These are phyloP conservation scores for Prolemur simus DNA, from an alignment of 2,113 vertebrate genomes.

Conservation along the genomic window DNA sequence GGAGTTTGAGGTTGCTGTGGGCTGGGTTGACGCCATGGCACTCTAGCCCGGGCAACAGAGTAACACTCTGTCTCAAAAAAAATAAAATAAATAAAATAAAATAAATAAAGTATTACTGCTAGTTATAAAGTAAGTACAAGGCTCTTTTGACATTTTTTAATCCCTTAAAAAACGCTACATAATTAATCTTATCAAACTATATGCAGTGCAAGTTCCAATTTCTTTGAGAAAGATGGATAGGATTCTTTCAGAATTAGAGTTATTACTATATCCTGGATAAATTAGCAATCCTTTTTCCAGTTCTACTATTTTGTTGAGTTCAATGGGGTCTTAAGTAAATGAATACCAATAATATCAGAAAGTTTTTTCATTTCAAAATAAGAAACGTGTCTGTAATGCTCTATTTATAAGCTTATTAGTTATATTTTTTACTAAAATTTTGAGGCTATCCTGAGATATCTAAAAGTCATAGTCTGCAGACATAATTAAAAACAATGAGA, in stretches of 20 bases:
- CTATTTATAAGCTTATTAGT: not conserved
- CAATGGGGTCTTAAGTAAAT: not conserved
- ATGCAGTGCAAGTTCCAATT: not conserved
- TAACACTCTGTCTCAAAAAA: no score
- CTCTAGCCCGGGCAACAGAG: no score
- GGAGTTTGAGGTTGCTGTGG: no score
- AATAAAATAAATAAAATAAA: no score
- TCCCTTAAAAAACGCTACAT: not conserved
- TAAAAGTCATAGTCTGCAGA: constrained; percentile 2
- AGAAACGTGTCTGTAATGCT: not conserved
- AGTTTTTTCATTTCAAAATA: constrained; percentile 9
- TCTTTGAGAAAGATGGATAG: not conserved
- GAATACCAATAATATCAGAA: not conserved
- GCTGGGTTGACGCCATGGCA: no score
- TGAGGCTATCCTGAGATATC: not conserved
- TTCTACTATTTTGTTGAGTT: not conserved
- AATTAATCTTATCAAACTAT: not conserved
- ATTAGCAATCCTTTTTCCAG: not conserved
- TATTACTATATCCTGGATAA: not conserved
- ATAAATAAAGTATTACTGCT: not conserved
- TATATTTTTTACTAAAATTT: not conserved
- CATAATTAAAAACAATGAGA: not conserved
- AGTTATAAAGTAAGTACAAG: not conserved
- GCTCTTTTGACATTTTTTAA: not conserved
- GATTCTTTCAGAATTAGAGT: not conserved